Evolutionary conservation across 2,113 vertebrate genomes (phyloP).

Genomic region (Onychorhynchus coronatus): DNA sequence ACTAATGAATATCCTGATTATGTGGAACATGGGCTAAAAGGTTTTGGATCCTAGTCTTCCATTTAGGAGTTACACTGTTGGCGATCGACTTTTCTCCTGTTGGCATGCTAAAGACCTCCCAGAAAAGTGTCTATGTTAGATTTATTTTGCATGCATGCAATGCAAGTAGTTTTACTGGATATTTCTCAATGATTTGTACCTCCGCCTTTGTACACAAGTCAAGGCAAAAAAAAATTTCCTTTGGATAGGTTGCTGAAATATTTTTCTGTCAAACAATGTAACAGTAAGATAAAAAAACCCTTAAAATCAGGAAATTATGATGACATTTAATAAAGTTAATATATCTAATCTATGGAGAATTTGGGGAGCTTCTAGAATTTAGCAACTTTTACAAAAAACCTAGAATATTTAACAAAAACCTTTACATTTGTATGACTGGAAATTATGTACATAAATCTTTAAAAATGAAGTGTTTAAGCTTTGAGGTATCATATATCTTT

Average conservation of each 20-base stretch:
- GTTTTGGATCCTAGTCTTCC: background rate
- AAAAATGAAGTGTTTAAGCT: background rate
- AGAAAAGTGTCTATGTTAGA: background rate
- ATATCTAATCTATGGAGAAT: background rate
- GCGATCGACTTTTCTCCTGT: background rate
- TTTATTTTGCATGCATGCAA: background rate
- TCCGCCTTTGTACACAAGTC: background rate
- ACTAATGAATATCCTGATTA: background rate
- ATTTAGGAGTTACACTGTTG: background rate
- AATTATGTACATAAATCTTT: constrained; percentile 2
- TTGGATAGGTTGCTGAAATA: background rate
- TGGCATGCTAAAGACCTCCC: background rate
- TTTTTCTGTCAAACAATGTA: background rate
- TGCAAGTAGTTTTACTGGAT: background rate
- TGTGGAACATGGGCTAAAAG: background rate
- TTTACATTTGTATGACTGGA: background rate
- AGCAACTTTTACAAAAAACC: background rate
- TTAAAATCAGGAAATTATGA: background rate
- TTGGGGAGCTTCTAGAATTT: background rate
- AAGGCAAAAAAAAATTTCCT: background rate
- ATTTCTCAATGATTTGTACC: background rate
- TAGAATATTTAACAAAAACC: background rate
- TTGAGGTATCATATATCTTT: background rate
- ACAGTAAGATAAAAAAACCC: background rate
- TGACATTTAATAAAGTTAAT: background rate